phyloP scores from a whole-genome alignment of 2,888 invertebrate species.

The Phasia obesa region DNA sequence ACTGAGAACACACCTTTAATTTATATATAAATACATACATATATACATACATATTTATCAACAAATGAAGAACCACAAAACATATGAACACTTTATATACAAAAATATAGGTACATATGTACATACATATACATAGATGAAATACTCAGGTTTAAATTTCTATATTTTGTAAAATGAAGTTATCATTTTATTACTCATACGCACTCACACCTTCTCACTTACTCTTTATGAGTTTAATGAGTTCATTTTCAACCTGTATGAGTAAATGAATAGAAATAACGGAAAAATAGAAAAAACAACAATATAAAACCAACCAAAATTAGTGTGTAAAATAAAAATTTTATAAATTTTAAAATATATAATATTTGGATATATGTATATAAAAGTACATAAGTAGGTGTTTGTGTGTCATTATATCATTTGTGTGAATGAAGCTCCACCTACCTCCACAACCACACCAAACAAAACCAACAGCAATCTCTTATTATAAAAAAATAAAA shows the following conservation, averaged over 20 bases:
- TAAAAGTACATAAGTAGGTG: background rate
- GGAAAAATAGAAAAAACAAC: slow-evolving; percentile 12
- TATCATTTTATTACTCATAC: slow-evolving; percentile 50
- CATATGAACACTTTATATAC: no score
- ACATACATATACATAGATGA: no score
- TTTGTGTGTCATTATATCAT: slow-evolving; percentile 47
- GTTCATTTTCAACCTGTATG: slow-evolving; percentile 71
- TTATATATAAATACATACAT: no score
- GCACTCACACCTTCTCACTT: slow-evolving; percentile 48
- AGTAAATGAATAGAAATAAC: slow-evolving; percentile 6
- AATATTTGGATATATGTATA: background rate
- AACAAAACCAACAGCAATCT: slow-evolving; percentile 47
- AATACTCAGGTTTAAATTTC: no score
- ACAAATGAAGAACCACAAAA: no score
- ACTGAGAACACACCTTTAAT: no score
- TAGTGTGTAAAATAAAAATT: background rate
- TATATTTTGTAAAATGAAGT: no score
- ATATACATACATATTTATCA: no score
- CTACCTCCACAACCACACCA: slow-evolving; percentile 64
- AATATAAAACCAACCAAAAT: slow-evolving; percentile 41
- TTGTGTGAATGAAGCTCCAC: slow-evolving; percentile 69
- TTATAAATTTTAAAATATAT: background rate
- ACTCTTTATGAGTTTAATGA: slow-evolving; percentile 40
- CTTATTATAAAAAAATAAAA: slow-evolving; percentile 34
- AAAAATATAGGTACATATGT: no score